A percentile compares a stretch with the other conserved stretches of the same genome.
phyloP scores from a whole-genome alignment of 2,888 invertebrate genomes.

The Leptopilina myrica region DNA sequence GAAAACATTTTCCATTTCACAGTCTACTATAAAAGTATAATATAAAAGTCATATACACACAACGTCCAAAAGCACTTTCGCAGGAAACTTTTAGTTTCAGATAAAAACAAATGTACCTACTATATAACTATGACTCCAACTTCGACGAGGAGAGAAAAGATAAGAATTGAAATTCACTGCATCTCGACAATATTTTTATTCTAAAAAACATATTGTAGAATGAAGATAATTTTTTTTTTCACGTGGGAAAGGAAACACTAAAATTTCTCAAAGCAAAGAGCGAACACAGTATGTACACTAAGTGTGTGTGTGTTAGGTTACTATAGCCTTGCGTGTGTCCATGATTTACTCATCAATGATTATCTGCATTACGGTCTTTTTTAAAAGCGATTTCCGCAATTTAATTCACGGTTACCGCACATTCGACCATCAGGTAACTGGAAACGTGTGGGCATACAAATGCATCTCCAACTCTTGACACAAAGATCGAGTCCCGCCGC shows the following conservation, averaged over 20 bases:
- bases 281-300: neutral
- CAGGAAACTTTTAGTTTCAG: conserved; percentile 11
- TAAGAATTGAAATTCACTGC: conserved; percentile 25
- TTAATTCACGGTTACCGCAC: conserved; percentile 31
- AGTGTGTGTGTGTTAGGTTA: neutral
- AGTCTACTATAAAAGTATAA: conserved; percentile 10
- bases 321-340: conserved; percentile 14
- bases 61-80: conserved; percentile 5
- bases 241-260: conserved; percentile 26
- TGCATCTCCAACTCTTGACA: conserved; percentile 28
- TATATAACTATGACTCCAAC: too few species aligned
- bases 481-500: conserved; percentile 7
- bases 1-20: conserved; percentile 14
- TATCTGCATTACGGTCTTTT: conserved; percentile 20
- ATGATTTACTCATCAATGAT: conserved; percentile 37
- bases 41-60: conserved; percentile 8
- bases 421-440: conserved; percentile 40
- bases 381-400: conserved; percentile 29
- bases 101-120: conserved; percentile 1
- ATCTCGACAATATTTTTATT: conserved; percentile 4
- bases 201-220: neutral
- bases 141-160: neutral
- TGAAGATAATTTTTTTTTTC: conserved; percentile 6
- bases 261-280: conserved; percentile 22
- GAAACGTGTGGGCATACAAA: conserved; percentile 30